phyloP scores from a whole-genome alignment of 2,113 vertebrate genomes.

The Phocoena sinus region DNA sequence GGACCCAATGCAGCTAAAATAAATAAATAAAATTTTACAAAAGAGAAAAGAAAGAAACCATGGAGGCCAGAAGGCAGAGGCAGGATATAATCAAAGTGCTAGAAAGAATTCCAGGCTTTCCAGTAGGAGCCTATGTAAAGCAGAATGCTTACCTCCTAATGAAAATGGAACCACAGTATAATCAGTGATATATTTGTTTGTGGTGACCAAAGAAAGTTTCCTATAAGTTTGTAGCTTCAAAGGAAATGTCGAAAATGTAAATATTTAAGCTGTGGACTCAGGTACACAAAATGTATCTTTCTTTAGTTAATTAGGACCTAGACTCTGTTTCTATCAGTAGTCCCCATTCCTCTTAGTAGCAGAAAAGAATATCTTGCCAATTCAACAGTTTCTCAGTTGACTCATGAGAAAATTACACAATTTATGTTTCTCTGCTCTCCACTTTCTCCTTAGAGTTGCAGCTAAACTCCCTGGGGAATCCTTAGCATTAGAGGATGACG shows the following conservation, averaged over 20 bases:
- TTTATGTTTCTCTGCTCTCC: not conserved
- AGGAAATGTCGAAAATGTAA: not conserved
- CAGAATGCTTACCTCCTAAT: not conserved
- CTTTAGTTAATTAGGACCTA: not conserved
- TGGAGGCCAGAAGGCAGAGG: not conserved
- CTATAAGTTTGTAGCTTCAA: not conserved
- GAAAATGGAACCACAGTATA: accelerated
- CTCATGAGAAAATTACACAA: not conserved
- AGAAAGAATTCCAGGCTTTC: not conserved
- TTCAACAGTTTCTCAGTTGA: not conserved
- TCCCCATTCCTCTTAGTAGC: not conserved
- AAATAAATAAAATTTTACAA: no score
- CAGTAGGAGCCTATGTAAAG: not conserved
- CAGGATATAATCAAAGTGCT: not conserved
- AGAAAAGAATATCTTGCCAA: not conserved
- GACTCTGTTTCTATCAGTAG: not conserved
- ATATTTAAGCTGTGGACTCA: not conserved
- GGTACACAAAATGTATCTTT: not conserved
- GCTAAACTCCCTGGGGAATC: not conserved
- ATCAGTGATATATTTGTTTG: not conserved
- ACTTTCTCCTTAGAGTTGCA: not conserved
- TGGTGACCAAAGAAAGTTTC: not conserved
- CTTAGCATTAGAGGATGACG: not conserved
- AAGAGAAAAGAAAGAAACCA: not conserved
- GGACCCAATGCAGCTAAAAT: no score